These are phyloP conservation scores for Augochlorella aurata DNA, from an alignment of 2,888 invertebrate species.

Conservation along the genomic window DNA sequence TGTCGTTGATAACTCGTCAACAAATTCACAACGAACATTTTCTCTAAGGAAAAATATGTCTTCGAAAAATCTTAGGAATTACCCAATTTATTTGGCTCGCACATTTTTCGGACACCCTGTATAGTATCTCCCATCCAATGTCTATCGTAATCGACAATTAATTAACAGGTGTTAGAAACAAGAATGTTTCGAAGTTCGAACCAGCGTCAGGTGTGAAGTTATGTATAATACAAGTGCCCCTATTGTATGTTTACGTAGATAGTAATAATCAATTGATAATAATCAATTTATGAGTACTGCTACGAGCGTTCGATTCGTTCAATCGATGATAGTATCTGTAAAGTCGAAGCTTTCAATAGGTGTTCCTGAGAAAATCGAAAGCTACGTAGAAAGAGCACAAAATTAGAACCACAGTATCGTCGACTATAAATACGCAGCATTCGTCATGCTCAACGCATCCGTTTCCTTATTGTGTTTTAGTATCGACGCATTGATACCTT, in stretches of 20 bases:
- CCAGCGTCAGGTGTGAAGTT: too few relatives aligned
- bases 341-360: neutral
- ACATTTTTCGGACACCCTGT: too few relatives aligned
- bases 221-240: too few relatives aligned
- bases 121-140: too few relatives aligned
- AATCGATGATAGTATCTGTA: neutral
- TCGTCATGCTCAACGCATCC: slow-evolving; percentile 8
- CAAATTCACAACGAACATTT: too few relatives aligned
- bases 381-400: neutral
- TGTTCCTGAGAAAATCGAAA: neutral
- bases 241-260: neutral
- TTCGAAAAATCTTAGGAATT: too few relatives aligned
- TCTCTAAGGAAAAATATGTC: too few relatives aligned
- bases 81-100: too few relatives aligned
- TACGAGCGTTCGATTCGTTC: neutral
- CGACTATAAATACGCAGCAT: slow-evolving; percentile 1
- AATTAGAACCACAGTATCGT: neutral
- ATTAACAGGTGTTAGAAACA: too few relatives aligned
- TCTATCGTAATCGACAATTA: too few relatives aligned
- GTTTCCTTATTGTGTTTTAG: neutral
- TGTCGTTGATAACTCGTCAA: neutral
- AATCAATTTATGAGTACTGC: neutral
- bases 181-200: too few relatives aligned
- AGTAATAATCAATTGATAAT: neutral
- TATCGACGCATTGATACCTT: neutral